Percentiles rank a stretch among this genome's conserved stretches.
These are phyloP conservation scores for Achroia grisella DNA, from an alignment of 1,140 invertebrate species.

Conservation along the genomic window DNA sequence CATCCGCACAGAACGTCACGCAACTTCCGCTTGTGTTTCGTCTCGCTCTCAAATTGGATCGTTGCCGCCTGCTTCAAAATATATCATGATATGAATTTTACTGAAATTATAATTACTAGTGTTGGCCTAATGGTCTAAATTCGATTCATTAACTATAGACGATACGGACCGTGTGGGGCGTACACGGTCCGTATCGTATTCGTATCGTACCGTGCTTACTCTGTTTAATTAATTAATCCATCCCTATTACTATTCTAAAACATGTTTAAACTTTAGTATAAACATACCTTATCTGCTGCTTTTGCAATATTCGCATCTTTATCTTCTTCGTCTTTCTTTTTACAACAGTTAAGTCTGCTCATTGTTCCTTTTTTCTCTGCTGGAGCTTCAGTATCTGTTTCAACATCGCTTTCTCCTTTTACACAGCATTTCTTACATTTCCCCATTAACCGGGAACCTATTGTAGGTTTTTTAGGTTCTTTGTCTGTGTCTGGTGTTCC, in stretches of 20 bases:
- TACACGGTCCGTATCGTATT: too few species aligned
- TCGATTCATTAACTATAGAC: too few species aligned
- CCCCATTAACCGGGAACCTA: constrained; percentile 47
- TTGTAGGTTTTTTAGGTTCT: constrained; percentile 36
- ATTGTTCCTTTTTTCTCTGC: constrained; percentile 30
- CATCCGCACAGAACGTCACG: constrained; percentile 51
- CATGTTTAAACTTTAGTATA: too few species aligned
- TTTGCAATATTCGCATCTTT: constrained; percentile 31
- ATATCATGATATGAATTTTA: too few species aligned
- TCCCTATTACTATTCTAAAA: too few species aligned
- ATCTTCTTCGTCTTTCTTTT: constrained; percentile 48
- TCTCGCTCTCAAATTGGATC: constrained; percentile 58
- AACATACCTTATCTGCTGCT: constrained; percentile 53
- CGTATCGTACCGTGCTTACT: too few species aligned
- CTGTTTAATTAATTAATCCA: too few species aligned
- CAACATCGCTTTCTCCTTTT: constrained; percentile 32
- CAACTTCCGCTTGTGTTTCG: constrained; percentile 47
- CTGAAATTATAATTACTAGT: too few species aligned
- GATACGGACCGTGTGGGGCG: too few species aligned
- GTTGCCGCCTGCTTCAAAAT: constrained; percentile 33
- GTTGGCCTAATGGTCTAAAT: too few species aligned
- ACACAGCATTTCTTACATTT: constrained; percentile 58
- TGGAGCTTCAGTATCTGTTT: constrained; percentile 15
- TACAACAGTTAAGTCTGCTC: constrained; percentile 49
- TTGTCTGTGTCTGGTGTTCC: constrained; percentile 1